A percentile compares a stretch with the other conserved stretches of the same genome.
Conservation (phyloP, 2,888 invertebrate species). For the Caenorhabditis panamensis region DNA sequence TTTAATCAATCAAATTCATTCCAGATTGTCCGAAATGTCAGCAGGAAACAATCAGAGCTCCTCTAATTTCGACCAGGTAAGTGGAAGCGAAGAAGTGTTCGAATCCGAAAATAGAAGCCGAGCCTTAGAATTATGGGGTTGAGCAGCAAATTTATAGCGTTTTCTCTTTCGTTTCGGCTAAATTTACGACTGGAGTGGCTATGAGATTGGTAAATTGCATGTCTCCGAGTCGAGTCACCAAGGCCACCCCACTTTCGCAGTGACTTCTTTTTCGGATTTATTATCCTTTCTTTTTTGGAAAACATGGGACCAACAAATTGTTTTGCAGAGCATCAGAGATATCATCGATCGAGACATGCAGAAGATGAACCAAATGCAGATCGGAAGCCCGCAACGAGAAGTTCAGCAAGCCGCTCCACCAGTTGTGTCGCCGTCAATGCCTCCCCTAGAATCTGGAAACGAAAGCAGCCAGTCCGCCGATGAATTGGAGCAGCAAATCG, state of each 20-base stretch:
- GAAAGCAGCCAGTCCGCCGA: not conserved
- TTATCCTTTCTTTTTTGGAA: too few relatives aligned
- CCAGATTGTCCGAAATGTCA: not conserved
- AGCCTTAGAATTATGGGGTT: not conserved
- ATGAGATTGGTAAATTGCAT: not conserved
- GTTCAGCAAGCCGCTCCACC: not conserved
- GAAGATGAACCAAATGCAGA: constrained; percentile 17
- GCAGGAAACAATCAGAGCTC: not conserved
- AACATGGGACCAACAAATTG: not conserved
- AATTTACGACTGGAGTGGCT: constrained; percentile 21
- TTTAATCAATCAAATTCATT: too few relatives aligned
- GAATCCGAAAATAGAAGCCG: not conserved
- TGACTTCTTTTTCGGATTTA: constrained; percentile 6
- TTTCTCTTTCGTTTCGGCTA: not conserved
- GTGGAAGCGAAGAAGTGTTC: not conserved
- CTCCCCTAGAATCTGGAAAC: too few relatives aligned
- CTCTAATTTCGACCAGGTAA: not conserved
- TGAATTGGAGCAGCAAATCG: not conserved
- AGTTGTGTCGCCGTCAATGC: not conserved
- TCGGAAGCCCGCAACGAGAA: constrained; percentile 3
- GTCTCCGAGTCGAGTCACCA: not conserved
- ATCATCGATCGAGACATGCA: constrained; percentile 31
- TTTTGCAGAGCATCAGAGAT: constrained; percentile 38
- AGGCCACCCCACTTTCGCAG: not conserved
- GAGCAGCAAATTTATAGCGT: not conserved